Base-by-base conservation (phyloP, 1,140 invertebrate species). In the Temnothorax longispinosus region DNA sequence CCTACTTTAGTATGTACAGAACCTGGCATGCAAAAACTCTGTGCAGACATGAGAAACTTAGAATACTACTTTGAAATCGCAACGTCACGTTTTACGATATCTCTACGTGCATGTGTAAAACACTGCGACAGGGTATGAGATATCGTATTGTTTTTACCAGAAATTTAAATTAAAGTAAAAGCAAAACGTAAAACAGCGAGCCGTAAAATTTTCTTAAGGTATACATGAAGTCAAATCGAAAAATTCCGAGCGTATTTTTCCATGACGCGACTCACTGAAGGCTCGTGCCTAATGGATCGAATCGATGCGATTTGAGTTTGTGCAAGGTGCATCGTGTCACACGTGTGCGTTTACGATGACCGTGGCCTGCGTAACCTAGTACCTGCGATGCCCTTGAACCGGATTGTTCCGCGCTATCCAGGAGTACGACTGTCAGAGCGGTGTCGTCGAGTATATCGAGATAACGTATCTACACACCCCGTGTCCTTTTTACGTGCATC, bases 291-390 rank as follows among this genome's bases (percentile, higher is more conserved):
- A 38, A 75, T 75, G 54, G 69, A 75, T 84, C 80, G 80, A 75
- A 75, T 84, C 80, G 41, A 75, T 60, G 69, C 41, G 69, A 84
- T 84, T 75, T 75, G 54, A 84, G 41, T 75, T 75, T 75, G 69
- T 74, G 32, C 32, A 75, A 84, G 54, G 54, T 47, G 35, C 85
- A 72, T 87, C 77, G 15, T 90, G 64, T 84, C 58, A 84, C 88
- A 78, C 80, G 77, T 71, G 58, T 89, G 82, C 86, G 88, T 87
- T 89, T 58, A 67, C 18, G 72, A 62, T 74, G 88, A 87, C 88
- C 89, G 86, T 89, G 89, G 85, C 85, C 88, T 89, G 85, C 85
- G 89, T 87, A 87, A 90, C 78, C 72, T 72, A 89, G 77, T 72
- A 85, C 76, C 67, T 82, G 74, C 72, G 54, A 32, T 52, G 85